Base-by-base conservation (phyloP, 2,888 invertebrate genomes). In the Bellardia pandia region DNA sequence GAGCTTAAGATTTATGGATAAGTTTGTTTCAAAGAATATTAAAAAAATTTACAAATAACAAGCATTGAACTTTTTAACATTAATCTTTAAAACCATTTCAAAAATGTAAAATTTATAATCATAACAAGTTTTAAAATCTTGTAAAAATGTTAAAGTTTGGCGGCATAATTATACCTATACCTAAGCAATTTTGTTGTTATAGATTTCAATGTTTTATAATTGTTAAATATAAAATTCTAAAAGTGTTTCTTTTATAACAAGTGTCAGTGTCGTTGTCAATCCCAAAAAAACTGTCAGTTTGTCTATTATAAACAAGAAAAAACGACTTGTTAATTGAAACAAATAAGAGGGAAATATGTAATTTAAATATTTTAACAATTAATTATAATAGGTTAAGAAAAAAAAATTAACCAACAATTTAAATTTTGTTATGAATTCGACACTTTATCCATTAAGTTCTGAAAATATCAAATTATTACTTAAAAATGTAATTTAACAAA, bases 1-100 rank as follows among this genome's bases (percentile, higher is more conserved):
- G 40, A 56, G 62, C 45, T 64, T 64, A 58, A 80, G 30, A 71
- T 72, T 71, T 58, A 76, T 45, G n/a, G 62, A 53, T 62, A 77
- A 69, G 7, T 51, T 56, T 51, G 23, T 51, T 14, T 2, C 3
- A 51, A 51, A 51, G 13, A 68, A 68, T 16, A 72, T 11, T 14
- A 8, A 68, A 68, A 76, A 62, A 74, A 72, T 16, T 40, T 16
- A 42, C 16, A 64, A 69, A 66, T 37, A 37, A 37, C 37, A 58
- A 30, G 60, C 66, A 33, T 45, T 68, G 45, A 66, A 58, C 23
- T 81, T 74, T 74, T 68, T 37, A 51, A 76, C 60, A 62, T 51
- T 30, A 75, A 60, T 74, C 48, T 30, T 45, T 8, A 53, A 23
- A 51, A 53, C 5, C n/a, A 30, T 13, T 30, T 58, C 11, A 13